Percentiles rank a stretch among this genome's conserved stretches.
phyloP scores from a whole-genome alignment of 2,888 invertebrate species.

The Nezara viridula region DNA sequence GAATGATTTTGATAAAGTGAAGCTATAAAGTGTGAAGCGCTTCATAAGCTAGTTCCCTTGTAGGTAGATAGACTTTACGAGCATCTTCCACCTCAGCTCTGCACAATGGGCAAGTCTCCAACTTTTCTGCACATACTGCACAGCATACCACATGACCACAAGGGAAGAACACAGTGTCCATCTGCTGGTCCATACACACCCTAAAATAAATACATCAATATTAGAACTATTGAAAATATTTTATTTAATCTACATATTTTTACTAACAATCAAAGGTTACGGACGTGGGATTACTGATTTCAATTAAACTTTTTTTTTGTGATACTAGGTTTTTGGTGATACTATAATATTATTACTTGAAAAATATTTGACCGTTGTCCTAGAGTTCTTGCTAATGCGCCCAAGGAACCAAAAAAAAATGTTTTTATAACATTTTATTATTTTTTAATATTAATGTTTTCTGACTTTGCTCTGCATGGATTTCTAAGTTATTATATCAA shows the following conservation, averaged over 20 bases:
- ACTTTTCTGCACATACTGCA: constrained; percentile 80
- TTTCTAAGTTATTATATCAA: too few relatives aligned
- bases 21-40: constrained; percentile 38
- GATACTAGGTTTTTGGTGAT: too few relatives aligned
- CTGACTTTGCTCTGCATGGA: too few relatives aligned
- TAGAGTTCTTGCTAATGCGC: too few relatives aligned
- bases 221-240: background rate
- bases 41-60: constrained; percentile 51
- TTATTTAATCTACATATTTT: background rate
- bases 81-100: constrained; percentile 79
- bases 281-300: too few relatives aligned
- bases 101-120: constrained; percentile 83
- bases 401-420: too few relatives aligned
- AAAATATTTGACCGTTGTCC: too few relatives aligned
- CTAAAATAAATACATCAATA: constrained; percentile 67
- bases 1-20: background rate
- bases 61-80: constrained; percentile 79
- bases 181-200: constrained; percentile 88
- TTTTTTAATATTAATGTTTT: too few relatives aligned
- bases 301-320: too few relatives aligned
- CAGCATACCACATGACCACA: constrained; percentile 92
- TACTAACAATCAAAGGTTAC: too few relatives aligned
- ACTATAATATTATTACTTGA: too few relatives aligned
- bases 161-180: constrained; percentile 88
- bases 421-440: too few relatives aligned